Conservation (phyloP, 1,140 invertebrate species). For the Brachystomella parvula region DNA sequence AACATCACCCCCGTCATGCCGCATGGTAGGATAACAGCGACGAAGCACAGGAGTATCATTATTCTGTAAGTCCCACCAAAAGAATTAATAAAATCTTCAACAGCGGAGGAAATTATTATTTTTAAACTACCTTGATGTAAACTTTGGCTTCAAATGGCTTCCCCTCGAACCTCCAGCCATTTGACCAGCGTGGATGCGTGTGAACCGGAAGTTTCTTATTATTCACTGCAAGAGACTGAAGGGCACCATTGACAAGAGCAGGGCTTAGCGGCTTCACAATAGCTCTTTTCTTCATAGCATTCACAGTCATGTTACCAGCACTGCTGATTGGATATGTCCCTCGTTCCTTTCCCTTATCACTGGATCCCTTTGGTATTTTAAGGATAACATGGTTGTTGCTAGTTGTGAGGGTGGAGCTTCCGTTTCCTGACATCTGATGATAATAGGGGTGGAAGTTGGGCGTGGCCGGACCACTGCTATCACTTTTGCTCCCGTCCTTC, state of each 20-base stretch:
- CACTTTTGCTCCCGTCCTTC: conserved; percentile 23
- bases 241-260: conserved; percentile 28
- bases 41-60: conserved; percentile 63
- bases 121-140: conserved; percentile 65
- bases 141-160: conserved; percentile 72
- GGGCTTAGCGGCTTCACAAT: conserved; percentile 37
- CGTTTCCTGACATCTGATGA: conserved; percentile 6
- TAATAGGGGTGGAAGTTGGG: conserved; percentile 17
- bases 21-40: conserved; percentile 81
- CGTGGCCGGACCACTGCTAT: conserved; percentile 18
- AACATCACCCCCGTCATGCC: conserved; percentile 73
- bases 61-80: conserved; percentile 52
- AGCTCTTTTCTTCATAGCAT: conserved; percentile 35
- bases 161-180: conserved; percentile 86
- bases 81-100: not conserved
- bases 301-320: conserved; percentile 25
- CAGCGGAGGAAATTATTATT: not conserved
- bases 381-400: conserved; percentile 14
- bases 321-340: not conserved
- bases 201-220: conserved; percentile 8
- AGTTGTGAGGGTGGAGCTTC: conserved; percentile 10
- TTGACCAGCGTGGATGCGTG: conserved; percentile 65
- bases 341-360: not conserved
- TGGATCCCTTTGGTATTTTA: not conserved
- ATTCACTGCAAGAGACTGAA: conserved; percentile 14